Conservation (phyloP, 1,140 invertebrate genomes). For the Plectrocnemia conspersa region DNA sequence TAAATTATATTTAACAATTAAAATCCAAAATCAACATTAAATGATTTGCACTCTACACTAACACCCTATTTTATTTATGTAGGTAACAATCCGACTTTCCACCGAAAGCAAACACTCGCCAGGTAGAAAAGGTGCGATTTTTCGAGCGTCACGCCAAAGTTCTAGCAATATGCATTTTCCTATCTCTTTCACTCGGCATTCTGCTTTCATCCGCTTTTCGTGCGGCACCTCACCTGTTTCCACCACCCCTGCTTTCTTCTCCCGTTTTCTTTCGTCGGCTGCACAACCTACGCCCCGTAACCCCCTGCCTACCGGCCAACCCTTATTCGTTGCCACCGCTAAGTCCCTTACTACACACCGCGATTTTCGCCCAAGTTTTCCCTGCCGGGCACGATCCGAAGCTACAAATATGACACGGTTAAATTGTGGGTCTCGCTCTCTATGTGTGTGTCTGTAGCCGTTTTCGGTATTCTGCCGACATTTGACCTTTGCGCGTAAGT, state of each 20-base stretch:
- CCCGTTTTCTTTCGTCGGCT: not conserved
- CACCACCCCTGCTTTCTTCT: not conserved
- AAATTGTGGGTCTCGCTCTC: no score
- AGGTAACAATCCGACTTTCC: constrained; percentile 23
- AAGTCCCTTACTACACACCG: no score
- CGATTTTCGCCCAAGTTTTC: no score
- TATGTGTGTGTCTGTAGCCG: no score
- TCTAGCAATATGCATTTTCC: not conserved
- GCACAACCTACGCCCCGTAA: not conserved
- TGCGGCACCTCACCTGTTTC: not conserved
- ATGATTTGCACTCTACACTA: not conserved
- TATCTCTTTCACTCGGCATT: constrained; percentile 2
- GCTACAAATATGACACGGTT: not conserved
- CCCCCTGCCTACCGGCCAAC: no score
- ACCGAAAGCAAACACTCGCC: constrained; percentile 21
- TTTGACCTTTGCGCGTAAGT: not conserved
- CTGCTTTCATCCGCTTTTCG: not conserved
- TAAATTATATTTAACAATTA: not conserved
- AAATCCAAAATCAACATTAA: not conserved
- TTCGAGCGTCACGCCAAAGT: constrained; percentile 12
- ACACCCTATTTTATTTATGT: not conserved
- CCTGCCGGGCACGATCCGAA: no score
- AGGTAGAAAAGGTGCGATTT: constrained; percentile 13
- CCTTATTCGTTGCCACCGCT: no score
- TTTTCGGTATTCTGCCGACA: not conserved